Conservation (phyloP, 2,113 vertebrate genomes). For the Recurvirostra avosetta region DNA sequence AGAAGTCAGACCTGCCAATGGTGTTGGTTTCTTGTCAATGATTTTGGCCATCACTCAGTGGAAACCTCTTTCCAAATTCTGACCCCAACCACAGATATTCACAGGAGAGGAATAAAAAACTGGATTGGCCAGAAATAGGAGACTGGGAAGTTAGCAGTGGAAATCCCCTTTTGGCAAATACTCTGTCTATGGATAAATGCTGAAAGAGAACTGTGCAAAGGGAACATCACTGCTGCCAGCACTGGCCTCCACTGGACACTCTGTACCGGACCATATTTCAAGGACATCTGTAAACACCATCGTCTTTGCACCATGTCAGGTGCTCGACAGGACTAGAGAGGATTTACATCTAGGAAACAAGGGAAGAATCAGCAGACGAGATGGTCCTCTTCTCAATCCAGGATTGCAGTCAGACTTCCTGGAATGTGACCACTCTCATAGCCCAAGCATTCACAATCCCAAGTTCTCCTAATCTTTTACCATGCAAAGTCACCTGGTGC, state of each 20-base stretch:
- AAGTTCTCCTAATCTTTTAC: not conserved
- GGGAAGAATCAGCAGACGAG: not conserved
- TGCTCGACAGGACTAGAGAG: not conserved
- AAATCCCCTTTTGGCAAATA: slow-evolving; percentile 47
- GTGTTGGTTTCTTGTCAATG: not conserved
- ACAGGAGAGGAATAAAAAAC: slow-evolving; percentile 9
- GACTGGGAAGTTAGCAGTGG: not conserved
- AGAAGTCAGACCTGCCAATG: not conserved
- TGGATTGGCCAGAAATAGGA: not conserved
- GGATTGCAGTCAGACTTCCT: not conserved
- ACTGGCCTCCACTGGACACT: not conserved
- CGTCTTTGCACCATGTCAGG: not conserved
- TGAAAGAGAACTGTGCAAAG: slow-evolving; percentile 15
- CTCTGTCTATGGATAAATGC: not conserved
- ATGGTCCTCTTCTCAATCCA: not conserved
- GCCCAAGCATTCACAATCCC: not conserved
- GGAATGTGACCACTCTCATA: not conserved
- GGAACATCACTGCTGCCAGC: not conserved
- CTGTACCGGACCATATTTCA: not conserved
- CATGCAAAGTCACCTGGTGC: not conserved
- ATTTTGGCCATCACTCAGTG: not conserved
- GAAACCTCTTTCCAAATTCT: slow-evolving; percentile 25
- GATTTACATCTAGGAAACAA: not conserved
- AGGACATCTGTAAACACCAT: not conserved
- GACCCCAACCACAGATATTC: slow-evolving; percentile 3